phyloP scores from a whole-genome alignment of 2,113 vertebrate genomes.

The Burhinus bistriatus region DNA sequence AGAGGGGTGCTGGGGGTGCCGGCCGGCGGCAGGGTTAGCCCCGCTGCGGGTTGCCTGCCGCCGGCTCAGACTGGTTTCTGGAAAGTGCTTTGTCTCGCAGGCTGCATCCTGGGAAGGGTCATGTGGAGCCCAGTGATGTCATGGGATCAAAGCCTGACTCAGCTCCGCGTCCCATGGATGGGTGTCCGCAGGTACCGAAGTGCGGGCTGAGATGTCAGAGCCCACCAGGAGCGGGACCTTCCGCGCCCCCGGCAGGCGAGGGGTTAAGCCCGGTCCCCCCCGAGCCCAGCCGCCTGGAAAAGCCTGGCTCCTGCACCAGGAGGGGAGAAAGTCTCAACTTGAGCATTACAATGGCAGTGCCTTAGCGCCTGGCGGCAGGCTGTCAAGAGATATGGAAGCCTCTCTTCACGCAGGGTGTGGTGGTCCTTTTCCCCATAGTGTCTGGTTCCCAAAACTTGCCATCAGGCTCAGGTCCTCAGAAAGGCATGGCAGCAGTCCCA shows the following conservation, averaged over 20 bases:
- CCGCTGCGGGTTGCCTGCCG: slow-evolving; percentile 79
- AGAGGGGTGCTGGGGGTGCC: not conserved
- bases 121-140: slow-evolving; percentile 86
- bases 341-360: not conserved
- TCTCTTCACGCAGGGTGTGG: not conserved
- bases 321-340: not conserved
- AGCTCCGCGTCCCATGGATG: slow-evolving; percentile 61
- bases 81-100: slow-evolving; percentile 85
- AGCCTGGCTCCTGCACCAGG: not conserved
- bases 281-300: not conserved
- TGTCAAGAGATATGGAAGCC: not conserved
- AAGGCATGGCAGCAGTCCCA: not conserved
- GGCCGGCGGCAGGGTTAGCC: slow-evolving; percentile 80
- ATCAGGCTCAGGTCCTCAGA: not conserved
- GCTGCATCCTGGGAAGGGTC: slow-evolving; percentile 88
- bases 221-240: not conserved
- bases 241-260: not conserved
- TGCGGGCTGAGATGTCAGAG: not conserved
- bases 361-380: not conserved
- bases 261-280: slow-evolving; percentile 63
- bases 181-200: slow-evolving; percentile 55
- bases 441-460: not conserved
- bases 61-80: slow-evolving; percentile 90
- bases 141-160: slow-evolving; percentile 82
- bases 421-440: not conserved